Evolutionary conservation across 1,140 invertebrate genomes (phyloP), one percentile per base, ranked within the genome.

Genomic region (Macrosteles quadrilineatus): DNA sequence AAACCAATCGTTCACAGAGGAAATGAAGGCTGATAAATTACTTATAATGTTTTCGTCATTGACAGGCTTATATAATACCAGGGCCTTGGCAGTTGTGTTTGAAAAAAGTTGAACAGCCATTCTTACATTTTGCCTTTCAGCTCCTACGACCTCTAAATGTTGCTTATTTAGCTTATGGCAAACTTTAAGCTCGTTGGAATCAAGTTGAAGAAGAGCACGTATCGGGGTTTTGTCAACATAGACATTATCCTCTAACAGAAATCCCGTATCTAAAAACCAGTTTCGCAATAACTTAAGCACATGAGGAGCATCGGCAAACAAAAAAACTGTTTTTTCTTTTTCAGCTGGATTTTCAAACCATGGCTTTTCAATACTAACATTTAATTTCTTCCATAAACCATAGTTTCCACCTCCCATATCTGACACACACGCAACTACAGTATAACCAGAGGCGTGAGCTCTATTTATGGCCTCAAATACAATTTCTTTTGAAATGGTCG

Each of bases 201-300:
- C 32, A 11, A 19, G 19, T 27, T 67, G 50, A 11, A 76, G 40
- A 21, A 76, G 30, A 11, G 31, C 25, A 36, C 57, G 55, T 27
- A 75, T 21, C 65, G 74, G 29, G 40, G 67, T 63, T 72, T 68
- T 69, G 25, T 62, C 72, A n/a, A 74, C 40, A 53, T 17, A 53
- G n/a, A 63, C n/a, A 31, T 30, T 53, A 9, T 68, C 72, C 50
- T 71, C 32, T 36, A 74, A 40, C 32, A 59, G 23, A 62, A 77
- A 75, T 27, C 75, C 76, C 21, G 67, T 75, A 65, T 78, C 76
- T n/a, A 77, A 27, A 21, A 78, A 67, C 72, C 71, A 73, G 50
- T 78, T 77, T 55, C 77, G 67, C 0, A 78, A 19, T 11, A 77
- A 55, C 75, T 77, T 78, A 1, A 78, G 62, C n/a, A 76, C 31